These are phyloP conservation scores for Labeo rohita DNA, from an alignment of 2,113 vertebrate species.

Conservation along the genomic window DNA sequence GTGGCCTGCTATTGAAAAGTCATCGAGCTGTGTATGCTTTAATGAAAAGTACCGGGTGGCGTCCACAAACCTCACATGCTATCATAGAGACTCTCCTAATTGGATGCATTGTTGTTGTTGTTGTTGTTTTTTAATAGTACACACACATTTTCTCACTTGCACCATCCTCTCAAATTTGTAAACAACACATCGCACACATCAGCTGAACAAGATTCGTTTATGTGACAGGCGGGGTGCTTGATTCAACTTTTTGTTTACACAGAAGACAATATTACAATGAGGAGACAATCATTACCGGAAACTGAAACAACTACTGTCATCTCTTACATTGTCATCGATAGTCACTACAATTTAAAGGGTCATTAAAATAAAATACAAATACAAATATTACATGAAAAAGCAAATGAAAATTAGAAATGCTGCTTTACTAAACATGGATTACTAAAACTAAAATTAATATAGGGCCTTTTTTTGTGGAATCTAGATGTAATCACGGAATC, in stretches of 20 bases:
- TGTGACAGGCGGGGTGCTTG: slow-evolving; percentile 65
- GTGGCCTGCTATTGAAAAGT: slow-evolving; percentile 85
- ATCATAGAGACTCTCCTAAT: slow-evolving; percentile 87
- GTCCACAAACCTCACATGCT: slow-evolving; percentile 81
- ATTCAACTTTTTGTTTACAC: slow-evolving; percentile 55
- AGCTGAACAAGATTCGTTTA: slow-evolving; percentile 71
- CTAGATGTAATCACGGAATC: no score
- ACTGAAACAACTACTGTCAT: slow-evolving; percentile 34
- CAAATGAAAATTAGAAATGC: background rate
- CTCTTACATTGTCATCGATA: slow-evolving; percentile 1
- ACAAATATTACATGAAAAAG: background rate
- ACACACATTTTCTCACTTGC: slow-evolving; percentile 64
- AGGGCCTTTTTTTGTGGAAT: no score
- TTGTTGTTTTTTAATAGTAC: slow-evolving; percentile 51
- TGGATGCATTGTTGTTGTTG: slow-evolving; percentile 70
- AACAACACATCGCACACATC: slow-evolving; percentile 70
- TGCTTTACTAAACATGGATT: background rate
- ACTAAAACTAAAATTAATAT: background rate
- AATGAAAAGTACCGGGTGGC: slow-evolving; percentile 90
- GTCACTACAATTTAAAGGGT: background rate
- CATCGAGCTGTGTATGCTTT: slow-evolving; percentile 90
- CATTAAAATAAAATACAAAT: background rate
- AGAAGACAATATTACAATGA: slow-evolving; percentile 43
- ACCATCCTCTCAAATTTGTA: slow-evolving; percentile 69
- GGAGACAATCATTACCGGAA: slow-evolving; percentile 39